These are phyloP conservation scores for Pteria penguin DNA, from an alignment of 2,888 invertebrate species.

Conservation along the genomic window DNA sequence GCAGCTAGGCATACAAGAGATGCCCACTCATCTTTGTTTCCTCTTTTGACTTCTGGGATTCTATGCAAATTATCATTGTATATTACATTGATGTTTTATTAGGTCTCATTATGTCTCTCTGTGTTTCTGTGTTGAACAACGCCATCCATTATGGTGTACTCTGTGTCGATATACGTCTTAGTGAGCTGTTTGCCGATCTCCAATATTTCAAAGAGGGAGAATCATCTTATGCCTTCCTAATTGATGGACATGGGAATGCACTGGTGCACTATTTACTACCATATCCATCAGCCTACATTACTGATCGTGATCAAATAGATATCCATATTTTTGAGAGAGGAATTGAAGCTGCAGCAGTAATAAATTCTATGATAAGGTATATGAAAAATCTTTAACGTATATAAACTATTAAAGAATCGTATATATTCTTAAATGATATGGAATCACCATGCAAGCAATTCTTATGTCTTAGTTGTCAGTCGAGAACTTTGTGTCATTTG, in stretches of 20 bases:
- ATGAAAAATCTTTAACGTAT: too few relatives aligned
- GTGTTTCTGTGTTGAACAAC: conserved; percentile 12
- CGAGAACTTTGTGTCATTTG: too few relatives aligned
- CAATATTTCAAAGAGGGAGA: conserved; percentile 35
- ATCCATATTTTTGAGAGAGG: conserved; percentile 17
- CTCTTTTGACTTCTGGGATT: too few relatives aligned
- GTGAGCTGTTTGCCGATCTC: conserved; percentile 17
- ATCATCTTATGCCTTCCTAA: conserved; percentile 29
- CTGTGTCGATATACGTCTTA: conserved; percentile 9
- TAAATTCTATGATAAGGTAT: conserved; percentile 22
- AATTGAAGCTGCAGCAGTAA: conserved; percentile 3
- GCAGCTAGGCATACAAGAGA: too few relatives aligned
- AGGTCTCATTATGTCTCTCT: conserved; percentile 15
- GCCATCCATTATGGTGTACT: conserved; percentile 7
- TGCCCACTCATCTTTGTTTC: too few relatives aligned
- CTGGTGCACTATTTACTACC: conserved; percentile 27
- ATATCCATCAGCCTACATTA: neutral
- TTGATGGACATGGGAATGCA: conserved; percentile 26
- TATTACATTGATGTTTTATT: too few relatives aligned
- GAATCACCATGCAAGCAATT: too few relatives aligned
- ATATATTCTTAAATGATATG: too few relatives aligned
- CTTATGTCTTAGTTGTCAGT: too few relatives aligned
- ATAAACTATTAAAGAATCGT: too few relatives aligned
- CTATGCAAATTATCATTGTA: neutral
- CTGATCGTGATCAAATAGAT: conserved; percentile 17